Conservation (phyloP, 2,113 vertebrate species). For the Oreochromis aureus region DNA sequence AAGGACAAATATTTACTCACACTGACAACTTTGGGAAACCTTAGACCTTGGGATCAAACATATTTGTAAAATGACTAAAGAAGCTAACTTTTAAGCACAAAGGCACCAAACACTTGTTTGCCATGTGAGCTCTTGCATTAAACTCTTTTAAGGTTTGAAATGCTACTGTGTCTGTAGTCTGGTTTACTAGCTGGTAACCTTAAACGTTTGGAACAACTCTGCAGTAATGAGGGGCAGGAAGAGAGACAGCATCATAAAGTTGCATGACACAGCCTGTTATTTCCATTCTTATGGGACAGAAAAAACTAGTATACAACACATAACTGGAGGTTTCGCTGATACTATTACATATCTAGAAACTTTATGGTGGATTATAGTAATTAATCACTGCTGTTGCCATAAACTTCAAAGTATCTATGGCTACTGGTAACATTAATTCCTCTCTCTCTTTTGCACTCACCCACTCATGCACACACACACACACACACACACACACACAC, state of each 20-base stretch:
- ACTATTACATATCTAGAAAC: not conserved
- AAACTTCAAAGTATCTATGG: not conserved
- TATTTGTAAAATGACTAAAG: not conserved
- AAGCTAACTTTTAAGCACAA: not conserved
- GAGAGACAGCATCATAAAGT: not conserved
- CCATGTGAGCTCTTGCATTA: not conserved
- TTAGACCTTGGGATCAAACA: not conserved
- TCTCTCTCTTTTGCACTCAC: not conserved
- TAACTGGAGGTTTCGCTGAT: rapidly evolving
- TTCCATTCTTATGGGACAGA: not conserved
- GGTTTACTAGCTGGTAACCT: not conserved
- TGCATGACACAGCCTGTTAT: not conserved
- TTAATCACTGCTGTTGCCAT: not conserved
- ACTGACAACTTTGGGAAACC: not conserved
- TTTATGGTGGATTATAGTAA: not conserved
- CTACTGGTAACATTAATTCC: not conserved
- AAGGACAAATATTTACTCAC: not conserved
- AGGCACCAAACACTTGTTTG: not conserved
- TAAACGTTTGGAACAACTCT: not conserved
- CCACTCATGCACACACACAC: not conserved
- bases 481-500: not conserved
- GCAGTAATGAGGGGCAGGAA: not conserved
- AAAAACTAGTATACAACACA: not conserved
- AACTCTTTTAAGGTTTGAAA: not conserved
- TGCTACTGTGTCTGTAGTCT: not conserved